Evolutionary conservation across 2,888 invertebrate species (phyloP).

Genomic region (Folsomia manolachei): DNA sequence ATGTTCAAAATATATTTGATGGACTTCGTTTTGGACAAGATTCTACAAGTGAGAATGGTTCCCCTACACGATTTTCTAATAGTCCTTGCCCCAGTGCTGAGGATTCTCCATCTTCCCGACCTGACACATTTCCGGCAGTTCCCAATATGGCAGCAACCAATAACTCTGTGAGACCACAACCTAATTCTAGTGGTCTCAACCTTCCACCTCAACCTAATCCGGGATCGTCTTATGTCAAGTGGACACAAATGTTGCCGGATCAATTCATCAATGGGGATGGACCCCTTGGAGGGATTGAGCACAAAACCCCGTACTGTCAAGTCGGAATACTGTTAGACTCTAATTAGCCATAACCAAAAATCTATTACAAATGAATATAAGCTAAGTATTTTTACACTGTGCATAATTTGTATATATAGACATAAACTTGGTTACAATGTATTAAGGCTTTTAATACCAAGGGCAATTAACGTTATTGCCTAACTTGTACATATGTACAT

Average conservation of each 20-base stretch:
- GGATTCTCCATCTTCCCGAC: constrained; percentile 9
- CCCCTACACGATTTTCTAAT: not conserved
- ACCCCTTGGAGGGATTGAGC: constrained; percentile 15
- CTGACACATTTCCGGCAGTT: not conserved
- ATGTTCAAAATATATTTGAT: not conserved
- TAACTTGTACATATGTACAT: not conserved
- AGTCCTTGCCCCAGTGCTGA: not conserved
- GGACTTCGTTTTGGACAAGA: not conserved
- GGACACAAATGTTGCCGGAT: constrained; percentile 44
- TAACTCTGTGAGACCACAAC: not conserved
- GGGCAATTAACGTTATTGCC: not conserved
- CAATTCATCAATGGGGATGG: constrained; percentile 42
- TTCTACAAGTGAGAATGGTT: not conserved
- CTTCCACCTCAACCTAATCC: constrained; percentile 5
- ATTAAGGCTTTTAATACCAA: not conserved
- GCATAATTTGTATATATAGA: not conserved
- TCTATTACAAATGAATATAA: not conserved
- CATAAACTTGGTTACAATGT: too few species aligned
- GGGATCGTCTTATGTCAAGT: constrained; percentile 41
- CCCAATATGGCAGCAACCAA: not conserved
- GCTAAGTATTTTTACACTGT: not conserved
- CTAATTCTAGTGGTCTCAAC: not conserved
- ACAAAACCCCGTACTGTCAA: constrained; percentile 45
- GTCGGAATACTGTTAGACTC: constrained; percentile 43
- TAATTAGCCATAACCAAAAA: constrained; percentile 26